phyloP scores from a whole-genome alignment of 1,140 invertebrate species.

The Pseudoatta argentina region DNA sequence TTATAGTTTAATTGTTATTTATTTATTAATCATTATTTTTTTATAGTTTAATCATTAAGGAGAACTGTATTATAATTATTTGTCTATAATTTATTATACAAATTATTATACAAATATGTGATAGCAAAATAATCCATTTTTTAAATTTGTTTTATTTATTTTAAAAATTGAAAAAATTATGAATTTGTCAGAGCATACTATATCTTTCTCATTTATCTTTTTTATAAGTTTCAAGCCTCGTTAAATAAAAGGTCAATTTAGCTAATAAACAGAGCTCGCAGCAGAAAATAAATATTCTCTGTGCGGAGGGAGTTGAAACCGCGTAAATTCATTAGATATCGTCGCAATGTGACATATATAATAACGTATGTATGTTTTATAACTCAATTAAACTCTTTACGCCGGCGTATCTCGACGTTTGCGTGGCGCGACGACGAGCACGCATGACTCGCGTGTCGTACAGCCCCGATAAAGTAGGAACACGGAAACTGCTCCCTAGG shows the following conservation, averaged over 20 bases:
- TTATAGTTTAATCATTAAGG: neutral
- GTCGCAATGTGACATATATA: conserved; percentile 45
- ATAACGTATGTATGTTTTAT: conserved; percentile 67
- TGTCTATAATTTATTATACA: neutral
- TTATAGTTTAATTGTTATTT: neutral
- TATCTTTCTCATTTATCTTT: conserved; percentile 4
- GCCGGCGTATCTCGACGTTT: conserved; percentile 41
- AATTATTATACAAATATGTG: neutral
- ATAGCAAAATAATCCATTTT: conserved; percentile 10
- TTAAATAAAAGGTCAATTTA: conserved; percentile 44
- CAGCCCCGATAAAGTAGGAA: conserved; percentile 70
- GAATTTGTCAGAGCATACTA: neutral
- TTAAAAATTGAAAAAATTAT: neutral
- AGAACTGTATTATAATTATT: neutral
- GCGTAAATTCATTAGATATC: conserved; percentile 66
- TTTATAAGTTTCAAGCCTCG: conserved; percentile 6
- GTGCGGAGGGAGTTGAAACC: conserved; percentile 19
- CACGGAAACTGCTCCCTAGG: conserved; percentile 39
- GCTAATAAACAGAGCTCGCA: conserved; percentile 37
- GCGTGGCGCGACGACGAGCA: conserved; percentile 56
- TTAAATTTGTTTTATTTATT: neutral
- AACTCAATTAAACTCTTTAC: conserved; percentile 71
- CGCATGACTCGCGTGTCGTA: conserved; percentile 75
- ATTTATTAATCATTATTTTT: neutral
- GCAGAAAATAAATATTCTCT: conserved; percentile 22